These are phyloP conservation scores for Chrysomallon squamiferum DNA, from an alignment of 1,140 invertebrate genomes.

Conservation along the genomic window DNA sequence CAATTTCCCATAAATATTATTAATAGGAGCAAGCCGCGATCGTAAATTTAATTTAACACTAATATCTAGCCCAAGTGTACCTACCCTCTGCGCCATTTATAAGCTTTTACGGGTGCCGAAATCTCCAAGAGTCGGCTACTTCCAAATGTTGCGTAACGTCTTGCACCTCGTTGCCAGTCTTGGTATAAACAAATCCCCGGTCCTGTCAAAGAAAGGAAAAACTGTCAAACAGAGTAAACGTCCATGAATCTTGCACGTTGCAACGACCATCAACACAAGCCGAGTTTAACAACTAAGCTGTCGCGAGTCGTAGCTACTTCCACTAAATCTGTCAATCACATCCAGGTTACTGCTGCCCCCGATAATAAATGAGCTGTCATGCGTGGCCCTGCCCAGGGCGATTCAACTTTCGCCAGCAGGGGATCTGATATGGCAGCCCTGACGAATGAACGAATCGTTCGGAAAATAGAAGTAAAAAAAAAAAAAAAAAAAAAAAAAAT, in stretches of 20 bases:
- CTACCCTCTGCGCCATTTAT: constrained; percentile 53
- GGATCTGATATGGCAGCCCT: constrained; percentile 19
- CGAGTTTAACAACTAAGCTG: constrained; percentile 56
- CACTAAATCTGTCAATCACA: constrained; percentile 61
- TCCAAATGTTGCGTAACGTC: constrained; percentile 33
- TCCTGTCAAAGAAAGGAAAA: constrained; percentile 55
- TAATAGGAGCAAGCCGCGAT: constrained; percentile 8
- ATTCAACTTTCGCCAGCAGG: constrained; percentile 43
- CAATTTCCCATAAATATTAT: constrained; percentile 27
- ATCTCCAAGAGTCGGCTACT: constrained; percentile 6
- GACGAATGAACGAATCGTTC: constrained; percentile 4
- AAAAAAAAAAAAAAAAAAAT: constrained; percentile 6
- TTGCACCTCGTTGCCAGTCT: constrained; percentile 25
- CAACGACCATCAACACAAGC: constrained; percentile 54
- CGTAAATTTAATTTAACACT: constrained; percentile 15
- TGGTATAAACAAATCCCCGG: constrained; percentile 49
- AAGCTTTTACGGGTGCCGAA: no score
- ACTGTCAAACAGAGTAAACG: constrained; percentile 56
- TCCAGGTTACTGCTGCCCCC: constrained; percentile 42
- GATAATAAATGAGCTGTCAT: constrained; percentile 61
- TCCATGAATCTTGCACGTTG: constrained; percentile 26
- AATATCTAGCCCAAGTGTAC: constrained; percentile 19
- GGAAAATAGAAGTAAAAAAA: constrained; percentile 17
- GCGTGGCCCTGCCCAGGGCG: constrained; percentile 40
- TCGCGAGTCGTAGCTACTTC: constrained; percentile 54